Conservation (phyloP, 2,797 vertebrate species). For the Thripadectes ignobilis region DNA sequence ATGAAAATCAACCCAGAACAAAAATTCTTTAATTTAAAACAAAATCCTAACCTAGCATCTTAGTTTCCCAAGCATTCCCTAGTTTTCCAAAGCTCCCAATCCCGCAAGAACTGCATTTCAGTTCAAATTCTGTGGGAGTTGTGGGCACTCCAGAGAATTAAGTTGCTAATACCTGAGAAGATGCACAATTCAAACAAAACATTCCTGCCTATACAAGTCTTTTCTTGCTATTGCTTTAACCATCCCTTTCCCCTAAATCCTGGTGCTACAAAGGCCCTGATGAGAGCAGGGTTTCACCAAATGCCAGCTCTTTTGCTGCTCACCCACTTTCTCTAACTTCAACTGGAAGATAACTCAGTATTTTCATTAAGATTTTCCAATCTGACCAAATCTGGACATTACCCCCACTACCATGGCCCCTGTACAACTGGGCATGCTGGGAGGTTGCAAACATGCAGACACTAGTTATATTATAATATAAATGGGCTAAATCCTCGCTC, state of each 20-base stretch:
- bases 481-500: background rate
- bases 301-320: background rate
- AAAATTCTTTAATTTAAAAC: background rate
- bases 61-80: background rate
- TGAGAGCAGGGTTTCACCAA: background rate
- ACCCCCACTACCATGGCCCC: background rate
- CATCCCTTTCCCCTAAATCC: background rate
- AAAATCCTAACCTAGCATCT: background rate
- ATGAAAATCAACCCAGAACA: background rate
- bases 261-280: background rate
- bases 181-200: slow-evolving; percentile 27
- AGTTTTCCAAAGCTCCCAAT: background rate
- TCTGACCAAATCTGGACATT: background rate
- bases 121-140: background rate
- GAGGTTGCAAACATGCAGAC: background rate
- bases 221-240: slow-evolving; percentile 4
- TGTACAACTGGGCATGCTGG: background rate
- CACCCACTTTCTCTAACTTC: background rate
- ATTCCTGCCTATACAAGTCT: slow-evolving; percentile 31
- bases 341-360: background rate
- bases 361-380: background rate
- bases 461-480: slow-evolving; percentile 28
- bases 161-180: background rate
- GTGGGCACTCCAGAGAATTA: background rate
- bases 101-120: background rate